phyloP scores from a whole-genome alignment of 1,140 invertebrate species.

The Cotesia chilonis region DNA sequence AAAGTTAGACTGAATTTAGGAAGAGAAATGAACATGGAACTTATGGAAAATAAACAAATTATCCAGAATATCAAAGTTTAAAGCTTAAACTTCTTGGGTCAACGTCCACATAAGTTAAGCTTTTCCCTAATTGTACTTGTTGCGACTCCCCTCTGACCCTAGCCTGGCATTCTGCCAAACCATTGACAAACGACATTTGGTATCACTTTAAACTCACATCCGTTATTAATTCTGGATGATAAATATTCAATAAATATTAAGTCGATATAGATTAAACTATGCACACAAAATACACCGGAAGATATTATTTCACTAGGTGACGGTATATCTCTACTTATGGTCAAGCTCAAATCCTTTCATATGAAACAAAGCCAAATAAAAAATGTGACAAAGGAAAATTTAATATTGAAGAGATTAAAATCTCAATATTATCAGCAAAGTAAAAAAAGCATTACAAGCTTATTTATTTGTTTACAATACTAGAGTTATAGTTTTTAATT shows the following conservation, averaged over 20 bases:
- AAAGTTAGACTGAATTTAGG: not conserved
- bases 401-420: constrained; percentile 19
- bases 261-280: not conserved
- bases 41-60: not conserved
- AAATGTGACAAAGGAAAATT: not conserved
- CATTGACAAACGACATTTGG: constrained; percentile 34
- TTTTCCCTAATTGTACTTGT: constrained; percentile 38
- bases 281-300: constrained; percentile 1
- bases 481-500: not conserved
- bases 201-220: constrained; percentile 22
- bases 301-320: constrained; percentile 3
- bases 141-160: constrained; percentile 20
- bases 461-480: not conserved
- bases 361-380: not conserved
- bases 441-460: not conserved
- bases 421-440: not conserved
- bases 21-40: not conserved
- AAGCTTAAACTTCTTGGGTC: constrained; percentile 20
- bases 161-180: constrained; percentile 34
- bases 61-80: not conserved
- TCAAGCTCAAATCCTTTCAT: not conserved
- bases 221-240: constrained; percentile 17
- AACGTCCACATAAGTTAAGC: constrained; percentile 33
- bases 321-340: not conserved
- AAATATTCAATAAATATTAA: constrained; percentile 27